Evolutionary conservation across 2,113 vertebrate species (phyloP).

Genomic region (Nycticorax nycticorax): DNA sequence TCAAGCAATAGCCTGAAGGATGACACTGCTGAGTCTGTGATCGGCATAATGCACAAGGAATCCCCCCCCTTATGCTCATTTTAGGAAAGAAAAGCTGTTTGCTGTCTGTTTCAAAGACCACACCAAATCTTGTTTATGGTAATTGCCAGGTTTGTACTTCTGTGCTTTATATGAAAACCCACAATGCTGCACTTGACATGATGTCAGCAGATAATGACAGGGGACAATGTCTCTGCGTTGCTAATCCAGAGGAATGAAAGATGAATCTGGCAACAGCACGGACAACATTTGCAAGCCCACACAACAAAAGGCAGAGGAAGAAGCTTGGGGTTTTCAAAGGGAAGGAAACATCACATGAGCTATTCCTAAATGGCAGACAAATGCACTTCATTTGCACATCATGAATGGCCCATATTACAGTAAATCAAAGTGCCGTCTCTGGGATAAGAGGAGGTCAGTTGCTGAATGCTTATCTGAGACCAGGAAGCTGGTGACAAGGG

Average conservation of each 20-base stretch:
- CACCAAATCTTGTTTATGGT: neutral
- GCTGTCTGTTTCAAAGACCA: neutral
- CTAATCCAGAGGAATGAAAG: neutral
- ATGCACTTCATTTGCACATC: constrained; percentile 45
- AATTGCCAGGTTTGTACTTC: neutral
- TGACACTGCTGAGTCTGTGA: neutral
- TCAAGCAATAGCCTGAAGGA: neutral
- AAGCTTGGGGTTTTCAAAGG: constrained; percentile 1
- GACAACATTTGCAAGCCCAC: neutral
- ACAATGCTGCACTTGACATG: neutral
- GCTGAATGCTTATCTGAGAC: constrained; percentile 10
- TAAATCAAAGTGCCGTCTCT: neutral
- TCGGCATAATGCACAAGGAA: neutral
- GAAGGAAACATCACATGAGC: constrained; percentile 11
- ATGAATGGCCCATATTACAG: constrained; percentile 27
- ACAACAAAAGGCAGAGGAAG: neutral
- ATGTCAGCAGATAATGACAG: neutral
- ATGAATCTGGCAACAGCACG: neutral
- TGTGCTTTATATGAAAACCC: neutral
- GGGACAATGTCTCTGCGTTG: neutral
- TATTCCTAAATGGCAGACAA: constrained; percentile 31
- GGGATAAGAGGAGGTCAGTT: neutral
- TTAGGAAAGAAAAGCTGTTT: neutral
- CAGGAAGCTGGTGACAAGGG: neutral
- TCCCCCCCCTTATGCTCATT: neutral